Base-by-base conservation (phyloP, 2,888 invertebrate genomes). In the Rhagium mordax region DNA sequence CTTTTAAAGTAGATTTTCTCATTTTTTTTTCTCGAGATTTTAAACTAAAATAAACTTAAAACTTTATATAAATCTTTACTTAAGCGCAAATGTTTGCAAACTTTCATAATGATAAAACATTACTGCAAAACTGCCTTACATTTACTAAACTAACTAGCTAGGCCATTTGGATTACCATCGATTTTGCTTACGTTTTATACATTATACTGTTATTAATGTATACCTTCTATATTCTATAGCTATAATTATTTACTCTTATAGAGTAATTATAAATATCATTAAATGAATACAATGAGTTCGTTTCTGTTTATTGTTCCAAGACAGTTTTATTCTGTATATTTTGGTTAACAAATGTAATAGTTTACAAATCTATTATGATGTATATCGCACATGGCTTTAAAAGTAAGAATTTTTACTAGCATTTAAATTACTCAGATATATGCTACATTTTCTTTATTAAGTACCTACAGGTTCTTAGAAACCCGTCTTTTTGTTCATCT, bases 341-440 rank as follows among this genome's bases (percentile, higher is more conserved):
- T 59, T 59, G 29, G 2, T 61, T 15, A 62, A 67, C n/a, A n/a
- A 69, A 74, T 72, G 77, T 78, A 78, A 81, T 80, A 78, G 79
- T 81, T 81, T 80, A 80, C 81, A 80, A 80, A 80, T 76, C 72
- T 79, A 77, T 72, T 75, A 77, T 75, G 76, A 79, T 74, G 72
- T 74, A 74, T 71, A 61, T 80, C 80, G 80, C 80, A 81, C 81
- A 74, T 77, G 78, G 81, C 80, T 82, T 81, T 75, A 74, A 76
- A 77, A 65, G 55, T 78, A 75, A 79, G 60, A 74, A 68, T 80
- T 80, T 80, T 76, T 75, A 77, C 74, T 67, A 79, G 74, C 69
- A 72, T 78, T 79, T 76, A 71, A 70, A 74, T 62, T 68, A 72
- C 68, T 69, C 67, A 47, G 24, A 55, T 70, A 66, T 67, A 53